Evolutionary conservation across 2,113 vertebrate genomes (phyloP), one percentile per base, ranked within the genome.

Genomic region (Oncorhynchus gorbuscha): DNA sequence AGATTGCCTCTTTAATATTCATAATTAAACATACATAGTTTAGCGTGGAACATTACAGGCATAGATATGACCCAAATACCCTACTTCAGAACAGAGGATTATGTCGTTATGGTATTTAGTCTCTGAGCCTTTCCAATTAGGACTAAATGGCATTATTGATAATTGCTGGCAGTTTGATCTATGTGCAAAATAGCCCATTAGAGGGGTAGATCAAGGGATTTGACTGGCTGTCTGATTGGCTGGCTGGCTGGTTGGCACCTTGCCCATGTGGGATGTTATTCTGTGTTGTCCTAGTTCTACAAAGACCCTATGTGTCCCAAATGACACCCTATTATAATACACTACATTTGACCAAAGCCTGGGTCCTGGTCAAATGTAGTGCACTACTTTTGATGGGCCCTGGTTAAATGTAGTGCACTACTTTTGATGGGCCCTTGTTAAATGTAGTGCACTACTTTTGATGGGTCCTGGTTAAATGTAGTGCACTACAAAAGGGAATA

Each of bases 141-240:
- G 76, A 83, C 81, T 90, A 91, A 92, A 88, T 92, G 90, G 90
- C 88, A 86, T 88, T 88, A 90, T 91, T 88, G 84, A 87, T 91
- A 76, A 79, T 88, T 72, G 77, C 77, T 84, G 84, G 88, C 89
- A 87, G 85, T 83, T 84, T 83, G 79, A 91, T 87, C 89, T 83
- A 82, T 65, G 67, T 77, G 61, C 77, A 82, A 45, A 45, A 86
- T 91, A 89, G 89, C 87, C 80, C 75, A 85, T 87, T 81, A 89
- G 77, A 84, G 81, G 35, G 32, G 74, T 12, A 76, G 80, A 83
- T 80, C 80, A 71, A 72, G 16, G 83, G 84, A 84, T 86, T 73
- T 84, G 79, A 87, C 83, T 45, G 4, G 0, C 70, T 74, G 83
- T 11, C 39, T 45, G 39, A 11, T 11, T 45, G 39, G 8, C 39